A percentile compares a stretch with the other conserved stretches of the same genome.
Evolutionary conservation across 2,888 invertebrate genomes (phyloP).

Genomic region (Allacma fusca): DNA sequence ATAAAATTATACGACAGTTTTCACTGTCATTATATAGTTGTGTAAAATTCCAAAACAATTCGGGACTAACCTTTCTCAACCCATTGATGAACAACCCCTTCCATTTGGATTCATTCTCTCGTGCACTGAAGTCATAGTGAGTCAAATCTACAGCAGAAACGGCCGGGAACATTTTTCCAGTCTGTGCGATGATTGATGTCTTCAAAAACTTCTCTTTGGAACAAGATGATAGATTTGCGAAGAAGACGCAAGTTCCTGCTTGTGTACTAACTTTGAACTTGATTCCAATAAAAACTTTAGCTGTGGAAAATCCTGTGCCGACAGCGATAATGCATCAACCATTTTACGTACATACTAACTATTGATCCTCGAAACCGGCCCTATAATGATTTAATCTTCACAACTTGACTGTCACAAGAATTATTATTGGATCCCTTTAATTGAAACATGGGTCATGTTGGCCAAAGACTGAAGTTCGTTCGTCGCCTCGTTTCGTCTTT

Average conservation of each 20-base stretch:
- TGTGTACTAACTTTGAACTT: background rate
- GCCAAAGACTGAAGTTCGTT: background rate
- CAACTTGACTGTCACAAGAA: background rate
- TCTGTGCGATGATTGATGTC: constrained; percentile 13
- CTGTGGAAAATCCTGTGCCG: background rate
- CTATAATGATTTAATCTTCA: background rate
- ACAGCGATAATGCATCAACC: background rate
- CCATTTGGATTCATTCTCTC: constrained; percentile 91
- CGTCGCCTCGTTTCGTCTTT: background rate
- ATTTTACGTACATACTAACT: background rate
- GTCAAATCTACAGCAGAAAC: constrained; percentile 55
- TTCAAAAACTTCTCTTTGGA: background rate
- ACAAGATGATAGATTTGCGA: background rate
- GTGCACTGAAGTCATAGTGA: constrained; percentile 83
- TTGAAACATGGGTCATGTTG: background rate
- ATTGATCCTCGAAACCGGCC: background rate
- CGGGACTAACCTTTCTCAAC: constrained; percentile 78
- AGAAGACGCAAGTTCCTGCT: background rate
- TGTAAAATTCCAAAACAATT: background rate
- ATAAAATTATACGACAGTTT: no score
- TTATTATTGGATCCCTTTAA: background rate
- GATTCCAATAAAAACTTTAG: background rate
- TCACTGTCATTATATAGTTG: no score
- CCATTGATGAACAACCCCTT: constrained; percentile 87
- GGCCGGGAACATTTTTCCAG: constrained; percentile 56